Base-by-base conservation (phyloP, 2,113 vertebrate genomes). In the Bos indicus region DNA sequence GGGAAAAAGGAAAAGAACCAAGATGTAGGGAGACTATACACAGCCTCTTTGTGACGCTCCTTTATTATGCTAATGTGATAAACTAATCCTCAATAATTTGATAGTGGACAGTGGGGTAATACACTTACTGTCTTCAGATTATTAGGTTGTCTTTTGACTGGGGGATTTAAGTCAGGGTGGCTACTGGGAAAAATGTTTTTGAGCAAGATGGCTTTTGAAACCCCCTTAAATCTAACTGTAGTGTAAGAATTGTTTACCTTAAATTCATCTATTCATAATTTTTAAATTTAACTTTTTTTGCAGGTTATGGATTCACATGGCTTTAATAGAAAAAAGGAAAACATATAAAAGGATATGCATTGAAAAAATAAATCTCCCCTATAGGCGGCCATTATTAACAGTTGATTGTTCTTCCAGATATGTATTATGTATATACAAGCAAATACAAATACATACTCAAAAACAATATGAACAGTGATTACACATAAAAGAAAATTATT, bases 61-160 rank as follows among this genome's bases (percentile, higher is more conserved):
- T 89, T 95, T 97, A 7, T 97, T 96, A 91, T 95, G 78, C 82
- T 97, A 92, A 90, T 82, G 2, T 64, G 28, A 94, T 96, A 86
- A 97, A 62, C 36, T 95, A 81, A 96, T 96, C 33, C 52, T 91
- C 25, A 78, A 17, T 90, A 83, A 94, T 93, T 95, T 82, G 88
- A 83, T 90, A 91, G 36, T 82, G 51, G 51, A 51, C 85, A 95
- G 95, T 88, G 89, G 48, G 19, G 60, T 83, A 94, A 56, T 96
- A 33, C 25, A 92, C 30, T 91, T 56, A 82, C n/a, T 82, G 54
- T 74, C 62, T 90, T 96, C 26, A 90, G 94, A 95, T 85, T 95
- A 71, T 83, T 89, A 54, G 43, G 71, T 94, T 64, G 62, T 33
- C n/a, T 81, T 97, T 90, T 92, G 96, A 67, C 48, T 7, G 36